A percentile compares a stretch with the other conserved stretches of the same genome.
Conservation (phyloP, 92 coral and sea anemone genomes). For the Diadumene lineata region DNA sequence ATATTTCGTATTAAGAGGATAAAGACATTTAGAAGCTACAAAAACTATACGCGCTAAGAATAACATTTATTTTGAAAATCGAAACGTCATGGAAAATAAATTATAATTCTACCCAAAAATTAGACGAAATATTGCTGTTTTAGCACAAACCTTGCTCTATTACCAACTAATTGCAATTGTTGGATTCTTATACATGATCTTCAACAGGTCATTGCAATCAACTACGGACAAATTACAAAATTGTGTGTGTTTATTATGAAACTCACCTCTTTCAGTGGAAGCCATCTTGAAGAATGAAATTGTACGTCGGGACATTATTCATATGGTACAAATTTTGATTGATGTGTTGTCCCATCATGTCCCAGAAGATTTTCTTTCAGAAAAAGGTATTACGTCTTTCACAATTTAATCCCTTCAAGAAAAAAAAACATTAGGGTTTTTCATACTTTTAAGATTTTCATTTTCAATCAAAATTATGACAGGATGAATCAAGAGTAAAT, state of each 20-base stretch:
- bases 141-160: not conserved
- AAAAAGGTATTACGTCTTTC: no score
- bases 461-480: no score
- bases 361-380: not conserved
- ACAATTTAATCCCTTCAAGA: no score
- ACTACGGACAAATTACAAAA: not conserved
- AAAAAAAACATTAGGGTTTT: no score
- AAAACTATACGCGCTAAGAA: no score
- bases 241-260: not conserved
- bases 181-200: not conserved
- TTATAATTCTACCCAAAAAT: no score
- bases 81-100: not conserved
- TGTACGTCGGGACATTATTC: conserved; percentile 5
- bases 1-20: no score
- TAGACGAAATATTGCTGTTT: not conserved
- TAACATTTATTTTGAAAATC: not conserved
- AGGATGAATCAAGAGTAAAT: no score
- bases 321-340: not conserved
- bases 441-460: no score
- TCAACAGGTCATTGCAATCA: not conserved
- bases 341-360: conserved; percentile 3
- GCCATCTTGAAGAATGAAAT: conserved; percentile 23
- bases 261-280: conserved; percentile 21
- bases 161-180: no score
- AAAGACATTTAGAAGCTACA: no score